Evolutionary conservation across 2,797 vertebrate genomes (phyloP), one percentile per base, ranked within the genome.

Genomic region (Ptychadena robeensis): DNA sequence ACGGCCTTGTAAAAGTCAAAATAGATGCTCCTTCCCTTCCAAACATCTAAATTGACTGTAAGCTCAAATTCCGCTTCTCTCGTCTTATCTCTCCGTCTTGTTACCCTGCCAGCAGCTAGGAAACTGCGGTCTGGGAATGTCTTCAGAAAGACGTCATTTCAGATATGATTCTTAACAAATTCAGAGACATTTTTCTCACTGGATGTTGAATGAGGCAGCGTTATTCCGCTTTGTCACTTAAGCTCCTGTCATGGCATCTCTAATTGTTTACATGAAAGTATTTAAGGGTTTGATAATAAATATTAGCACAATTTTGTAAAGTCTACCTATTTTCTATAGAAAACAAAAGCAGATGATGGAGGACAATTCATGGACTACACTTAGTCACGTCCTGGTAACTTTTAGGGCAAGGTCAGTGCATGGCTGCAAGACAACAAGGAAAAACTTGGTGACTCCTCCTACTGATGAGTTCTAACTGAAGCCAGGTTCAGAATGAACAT

Each of bases 11-110:
- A 38, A 61, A 70, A 70, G 48, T 77, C 68, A 31, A 18, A 48
- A 78, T 71, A 25, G 15, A 65, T 71, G 63, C 32, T 2, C 35
- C 28, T 40, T 53, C 15, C 38, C 28, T 64, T 34, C 48, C 66
- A 63, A 64, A 82, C 66, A 77, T 76, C 81, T 70, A 77, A 76
- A 77, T 77, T 82, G 73, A 70, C 66, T 70, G 38, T 53, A 44
- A 22, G 10, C 22, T 59, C 28, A 48, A 76, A 69, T 64, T 64
- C 28, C 4, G 3, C 53, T n/a, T 44, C 74, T 71, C 44, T 34
- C 12, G 40, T 71, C 73, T 77, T 82, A 82, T 82, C 81, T 77
- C 6, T 10, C 34, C 14, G 35, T 57, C 72, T 59, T 76, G 81
- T 70, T 64, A 76, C 53, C 68, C 65, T 64, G 65, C 65, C 66